Base-by-base conservation (phyloP, 2,113 vertebrate genomes). In the Hippocampus zosterae region DNA sequence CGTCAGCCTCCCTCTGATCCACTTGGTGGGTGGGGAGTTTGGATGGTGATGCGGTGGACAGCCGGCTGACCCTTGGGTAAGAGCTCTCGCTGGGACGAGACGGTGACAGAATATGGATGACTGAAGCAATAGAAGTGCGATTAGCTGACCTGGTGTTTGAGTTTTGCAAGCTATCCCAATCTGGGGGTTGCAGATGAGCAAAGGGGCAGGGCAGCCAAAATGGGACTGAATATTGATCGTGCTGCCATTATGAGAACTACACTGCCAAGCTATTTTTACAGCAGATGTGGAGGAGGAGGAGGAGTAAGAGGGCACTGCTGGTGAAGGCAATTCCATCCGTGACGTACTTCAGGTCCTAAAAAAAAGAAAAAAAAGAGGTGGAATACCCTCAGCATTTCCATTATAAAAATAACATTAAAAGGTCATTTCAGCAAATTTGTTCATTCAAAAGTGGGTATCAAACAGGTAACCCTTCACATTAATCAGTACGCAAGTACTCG, bases 91-190 rank as follows among this genome's bases (percentile, higher is more conserved):
- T 86, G 83, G 80, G 82, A 81, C 84, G 83, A 71, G 81, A 80
- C 83, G 79, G 52, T 67, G 62, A 63, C 52, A 75, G 86, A 82
- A 74, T 82, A 80, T 21, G 64, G 75, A 80, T 74, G 81, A 88
- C 83, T 87, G 81, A 82, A 83, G 86, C 85, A 78, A 81, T 84
- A 81, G 85, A 75, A 80, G 69, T 81, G 82, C 80, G 85, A 92
- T 90, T 90, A 90, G 91, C 90, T 92, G 91, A 92, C 88, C 85
- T 65, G 69, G 90, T 82, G 63, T 67, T 78, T 56, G 65, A 66
- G 73, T 91, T 92, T 85, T 92, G 91, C 91, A 93, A 92, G 91
- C 92, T 92, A 87, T 92, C 79, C 88, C 88, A 79, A 91, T 92
- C 68, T 53, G 74, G 85, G 70, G 74, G 87, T 71, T 41, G 72